A percentile compares a stretch with the other conserved stretches of the same genome.
phyloP scores from a whole-genome alignment of 2,797 vertebrate species.

The Pseudotriccus pelzelni region DNA sequence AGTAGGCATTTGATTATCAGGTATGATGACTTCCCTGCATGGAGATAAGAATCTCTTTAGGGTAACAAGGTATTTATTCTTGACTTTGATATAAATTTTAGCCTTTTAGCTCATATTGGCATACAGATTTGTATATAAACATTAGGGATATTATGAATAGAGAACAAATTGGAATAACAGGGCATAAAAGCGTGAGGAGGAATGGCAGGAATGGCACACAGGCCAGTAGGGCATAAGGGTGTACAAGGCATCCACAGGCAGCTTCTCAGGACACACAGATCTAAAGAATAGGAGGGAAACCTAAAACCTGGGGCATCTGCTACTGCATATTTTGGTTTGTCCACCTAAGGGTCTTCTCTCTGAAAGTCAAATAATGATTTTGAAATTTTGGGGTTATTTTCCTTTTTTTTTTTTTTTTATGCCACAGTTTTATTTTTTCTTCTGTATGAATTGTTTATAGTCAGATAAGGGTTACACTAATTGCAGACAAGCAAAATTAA shows the following conservation, averaged over 20 bases:
- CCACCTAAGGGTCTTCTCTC: neutral
- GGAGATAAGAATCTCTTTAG: neutral
- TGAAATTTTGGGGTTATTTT: neutral
- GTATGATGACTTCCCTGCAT: neutral
- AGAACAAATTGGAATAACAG: neutral
- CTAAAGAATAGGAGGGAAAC: neutral
- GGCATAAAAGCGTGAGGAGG: neutral
- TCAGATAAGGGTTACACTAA: neutral
- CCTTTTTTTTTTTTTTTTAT: neutral
- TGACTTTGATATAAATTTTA: neutral
- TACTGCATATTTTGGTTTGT: neutral
- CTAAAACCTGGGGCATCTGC: neutral
- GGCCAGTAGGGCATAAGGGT: neutral
- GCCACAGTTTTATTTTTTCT: neutral
- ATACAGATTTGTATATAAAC: neutral
- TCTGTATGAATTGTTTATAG: neutral
- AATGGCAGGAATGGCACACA: neutral
- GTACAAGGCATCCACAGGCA: neutral
- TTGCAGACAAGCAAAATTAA: neutral
- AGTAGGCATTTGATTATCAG: neutral
- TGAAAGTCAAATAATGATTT: neutral
- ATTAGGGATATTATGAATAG: neutral
- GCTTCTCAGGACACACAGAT: neutral
- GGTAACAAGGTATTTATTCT: neutral
- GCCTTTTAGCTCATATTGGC: neutral